phyloP scores from a whole-genome alignment of 2,888 invertebrate species.

The Quadroppia sp. region DNA sequence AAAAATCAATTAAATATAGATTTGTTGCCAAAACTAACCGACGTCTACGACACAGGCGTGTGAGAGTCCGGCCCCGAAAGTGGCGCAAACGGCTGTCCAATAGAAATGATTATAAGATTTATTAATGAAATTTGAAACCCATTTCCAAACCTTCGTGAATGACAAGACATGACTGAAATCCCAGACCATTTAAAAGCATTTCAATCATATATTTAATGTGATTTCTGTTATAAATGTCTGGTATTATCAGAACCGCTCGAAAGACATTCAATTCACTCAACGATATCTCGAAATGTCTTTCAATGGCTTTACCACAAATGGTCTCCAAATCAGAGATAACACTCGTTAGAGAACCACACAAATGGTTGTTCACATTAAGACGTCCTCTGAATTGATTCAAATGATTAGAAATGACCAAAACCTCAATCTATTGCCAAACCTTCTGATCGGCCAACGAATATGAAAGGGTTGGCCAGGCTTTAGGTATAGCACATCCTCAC shows the following conservation, averaged over 20 bases:
- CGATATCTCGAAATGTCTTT: slow-evolving; percentile 70
- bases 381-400: slow-evolving; percentile 62
- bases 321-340: slow-evolving; percentile 77
- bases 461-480: slow-evolving; percentile 63
- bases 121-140: slow-evolving; percentile 1
- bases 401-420: too few relatives aligned
- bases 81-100: slow-evolving; percentile 67
- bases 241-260: slow-evolving; percentile 78
- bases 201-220: slow-evolving; percentile 79
- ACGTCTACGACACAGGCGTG: slow-evolving; percentile 92
- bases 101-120: slow-evolving; percentile 47
- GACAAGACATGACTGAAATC: slow-evolving; percentile 77
- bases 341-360: slow-evolving; percentile 79
- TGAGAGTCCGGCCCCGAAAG: slow-evolving; percentile 75
- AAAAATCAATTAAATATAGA: too few relatives aligned
- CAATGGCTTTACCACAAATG: slow-evolving; percentile 79
- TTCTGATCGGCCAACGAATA: slow-evolving; percentile 78
- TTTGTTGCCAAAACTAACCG: slow-evolving; percentile 52
- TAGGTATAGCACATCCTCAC: slow-evolving; percentile 46
- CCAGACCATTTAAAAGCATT: slow-evolving; percentile 71
- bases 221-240: slow-evolving; percentile 80
- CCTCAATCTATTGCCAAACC: neutral
- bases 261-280: slow-evolving; percentile 64
- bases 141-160: slow-evolving; percentile 55
- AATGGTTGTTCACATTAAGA: slow-evolving; percentile 73